These are phyloP conservation scores for Aphodius granarius DNA, from an alignment of 2,888 invertebrate species.

Conservation along the genomic window DNA sequence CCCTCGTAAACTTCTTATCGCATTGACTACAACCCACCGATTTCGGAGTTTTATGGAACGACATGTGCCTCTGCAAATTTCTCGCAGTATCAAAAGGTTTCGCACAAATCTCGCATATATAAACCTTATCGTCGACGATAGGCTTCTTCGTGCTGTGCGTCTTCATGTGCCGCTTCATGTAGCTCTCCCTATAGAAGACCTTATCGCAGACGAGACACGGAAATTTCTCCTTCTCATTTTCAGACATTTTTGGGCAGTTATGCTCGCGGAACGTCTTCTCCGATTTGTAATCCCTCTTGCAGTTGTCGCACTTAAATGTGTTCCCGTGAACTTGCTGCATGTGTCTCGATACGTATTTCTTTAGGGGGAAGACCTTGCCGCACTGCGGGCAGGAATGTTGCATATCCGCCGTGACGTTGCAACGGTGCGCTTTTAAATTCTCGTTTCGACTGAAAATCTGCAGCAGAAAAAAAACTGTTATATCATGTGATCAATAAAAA, in stretches of 20 bases:
- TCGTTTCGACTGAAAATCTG: conserved; percentile 56
- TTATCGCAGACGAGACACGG: conserved; percentile 43
- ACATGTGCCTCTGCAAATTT: conserved; percentile 55
- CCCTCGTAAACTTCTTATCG: conserved; percentile 37
- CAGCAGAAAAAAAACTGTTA: conserved; percentile 17
- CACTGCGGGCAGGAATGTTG: conserved; percentile 44
- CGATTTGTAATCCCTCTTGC: conserved; percentile 39
- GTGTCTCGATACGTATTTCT: conserved; percentile 56
- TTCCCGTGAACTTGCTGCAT: conserved; percentile 44
- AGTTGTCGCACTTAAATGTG: conserved; percentile 40
- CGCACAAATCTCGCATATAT: conserved; percentile 57
- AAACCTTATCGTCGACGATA: conserved; percentile 19
- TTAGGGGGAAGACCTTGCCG: conserved; percentile 51
- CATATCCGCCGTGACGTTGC: conserved; percentile 38
- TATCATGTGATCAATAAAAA: too few relatives aligned
- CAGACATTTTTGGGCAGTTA: conserved; percentile 37
- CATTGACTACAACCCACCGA: conserved; percentile 35
- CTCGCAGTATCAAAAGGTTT: conserved; percentile 50
- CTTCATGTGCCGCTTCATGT: conserved; percentile 42
- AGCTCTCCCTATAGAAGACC: conserved; percentile 37
- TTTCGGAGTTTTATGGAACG: conserved; percentile 42
- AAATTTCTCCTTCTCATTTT: conserved; percentile 36
- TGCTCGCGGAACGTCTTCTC: conserved; percentile 39
- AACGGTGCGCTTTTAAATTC: conserved; percentile 48
- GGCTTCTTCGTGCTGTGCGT: conserved; percentile 33